Evolutionary conservation across 1,140 invertebrate species (phyloP).

Genomic region (Saccostrea glomerata): DNA sequence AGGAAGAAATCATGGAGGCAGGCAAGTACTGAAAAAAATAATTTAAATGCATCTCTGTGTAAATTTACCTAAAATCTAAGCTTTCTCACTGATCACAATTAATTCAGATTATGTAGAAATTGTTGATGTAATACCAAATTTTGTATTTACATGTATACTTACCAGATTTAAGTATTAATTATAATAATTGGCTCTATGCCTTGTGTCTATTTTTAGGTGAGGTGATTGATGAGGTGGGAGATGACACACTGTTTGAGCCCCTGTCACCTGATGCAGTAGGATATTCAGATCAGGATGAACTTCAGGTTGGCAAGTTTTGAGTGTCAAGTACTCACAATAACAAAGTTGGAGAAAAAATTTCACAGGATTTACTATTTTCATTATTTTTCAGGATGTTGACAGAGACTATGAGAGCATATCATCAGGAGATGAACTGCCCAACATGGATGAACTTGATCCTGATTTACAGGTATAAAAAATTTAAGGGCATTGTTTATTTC

Average conservation of each 20-base stretch:
- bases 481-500: background rate
- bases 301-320: slow-evolving; percentile 21
- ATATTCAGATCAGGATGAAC: slow-evolving; percentile 36
- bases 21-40: slow-evolving; percentile 25
- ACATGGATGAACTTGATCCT: slow-evolving; percentile 61
- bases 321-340: background rate
- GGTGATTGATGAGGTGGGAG: slow-evolving; percentile 45
- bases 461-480: slow-evolving; percentile 37
- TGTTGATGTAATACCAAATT: background rate
- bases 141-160: background rate
- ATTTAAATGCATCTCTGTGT: background rate
- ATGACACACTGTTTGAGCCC: slow-evolving; percentile 48
- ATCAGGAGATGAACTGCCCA: slow-evolving; percentile 74
- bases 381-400: slow-evolving; percentile 64
- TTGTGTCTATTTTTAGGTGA: slow-evolving; percentile 28
- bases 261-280: slow-evolving; percentile 54
- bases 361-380: background rate
- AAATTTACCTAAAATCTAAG: background rate
- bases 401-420: slow-evolving; percentile 76
- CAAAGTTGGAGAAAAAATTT: background rate
- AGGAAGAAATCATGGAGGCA: slow-evolving; percentile 48
- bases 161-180: background rate
- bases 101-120: background rate
- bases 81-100: background rate
- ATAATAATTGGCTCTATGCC: background rate